Percentiles rank a stretch among this genome's conserved stretches.
These are phyloP conservation scores for Erythrocercus mccallii DNA, from an alignment of 2,113 vertebrate genomes.

Conservation along the genomic window DNA sequence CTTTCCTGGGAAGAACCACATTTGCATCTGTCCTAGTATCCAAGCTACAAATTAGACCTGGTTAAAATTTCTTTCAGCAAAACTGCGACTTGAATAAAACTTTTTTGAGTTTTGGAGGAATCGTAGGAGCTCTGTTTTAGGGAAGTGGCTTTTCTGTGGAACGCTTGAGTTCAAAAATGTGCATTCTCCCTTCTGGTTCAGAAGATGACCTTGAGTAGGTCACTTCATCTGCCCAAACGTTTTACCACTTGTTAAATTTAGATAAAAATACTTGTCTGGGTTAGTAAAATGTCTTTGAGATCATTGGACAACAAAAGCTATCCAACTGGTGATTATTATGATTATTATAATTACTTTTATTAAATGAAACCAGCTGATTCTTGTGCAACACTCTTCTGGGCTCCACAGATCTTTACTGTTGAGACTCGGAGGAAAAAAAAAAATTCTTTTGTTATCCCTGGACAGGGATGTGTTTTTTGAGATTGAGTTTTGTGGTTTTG, in stretches of 20 bases:
- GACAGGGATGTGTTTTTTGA: conserved; percentile 45
- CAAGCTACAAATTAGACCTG: background rate
- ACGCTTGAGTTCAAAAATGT: background rate
- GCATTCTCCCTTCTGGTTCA: background rate
- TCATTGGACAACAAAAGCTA: background rate
- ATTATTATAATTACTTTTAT: conserved; percentile 42
- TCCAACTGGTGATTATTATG: background rate
- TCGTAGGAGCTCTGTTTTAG: background rate
- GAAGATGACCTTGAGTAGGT: background rate
- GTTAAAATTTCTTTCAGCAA: background rate
- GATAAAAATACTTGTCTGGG: background rate
- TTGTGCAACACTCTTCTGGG: conserved; percentile 19
- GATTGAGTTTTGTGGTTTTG: conserved; percentile 44
- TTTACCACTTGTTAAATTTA: background rate
- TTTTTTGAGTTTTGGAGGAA: background rate
- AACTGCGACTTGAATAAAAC: background rate
- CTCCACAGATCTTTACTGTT: background rate
- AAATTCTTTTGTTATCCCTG: conserved; percentile 36
- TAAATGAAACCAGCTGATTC: conserved; percentile 31
- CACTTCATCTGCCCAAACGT: background rate
- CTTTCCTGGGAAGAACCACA: background rate
- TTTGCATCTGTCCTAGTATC: background rate
- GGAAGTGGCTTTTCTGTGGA: background rate
- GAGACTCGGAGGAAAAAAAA: background rate
- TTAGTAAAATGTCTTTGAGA: conserved; percentile 19